Percentiles rank a stretch among this genome's conserved stretches.
These are phyloP conservation scores for Erebia epiphron DNA, from an alignment of 2,888 invertebrate genomes.

Conservation along the genomic window DNA sequence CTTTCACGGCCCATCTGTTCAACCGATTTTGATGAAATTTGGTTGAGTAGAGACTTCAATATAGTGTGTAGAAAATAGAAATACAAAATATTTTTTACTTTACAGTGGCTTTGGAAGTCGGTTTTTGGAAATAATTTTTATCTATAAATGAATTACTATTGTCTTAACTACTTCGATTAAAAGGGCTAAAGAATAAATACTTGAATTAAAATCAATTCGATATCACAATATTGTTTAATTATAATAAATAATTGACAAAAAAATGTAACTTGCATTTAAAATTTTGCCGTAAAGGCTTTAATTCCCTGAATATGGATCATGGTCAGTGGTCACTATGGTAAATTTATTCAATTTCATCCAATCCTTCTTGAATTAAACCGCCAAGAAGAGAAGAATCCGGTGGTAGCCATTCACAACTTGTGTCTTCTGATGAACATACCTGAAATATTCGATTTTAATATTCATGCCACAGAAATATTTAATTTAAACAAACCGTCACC, in stretches of 20 bases:
- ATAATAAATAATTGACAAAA: neutral
- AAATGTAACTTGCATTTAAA: slow-evolving; percentile 38
- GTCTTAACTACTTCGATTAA: too few relatives aligned
- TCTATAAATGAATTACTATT: too few relatives aligned
- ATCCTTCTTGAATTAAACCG: slow-evolving; percentile 63
- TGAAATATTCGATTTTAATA: slow-evolving; percentile 41
- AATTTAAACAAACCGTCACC: too few relatives aligned
- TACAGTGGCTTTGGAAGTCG: too few relatives aligned
- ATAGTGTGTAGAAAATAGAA: too few relatives aligned
- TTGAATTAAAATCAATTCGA: neutral
- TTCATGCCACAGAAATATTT: neutral
- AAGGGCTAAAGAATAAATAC: neutral
- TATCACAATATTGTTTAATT: slow-evolving; percentile 12
- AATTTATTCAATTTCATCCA: slow-evolving; percentile 45
- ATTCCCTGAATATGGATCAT: neutral
- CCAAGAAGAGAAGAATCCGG: slow-evolving; percentile 70
- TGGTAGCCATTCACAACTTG: slow-evolving; percentile 78
- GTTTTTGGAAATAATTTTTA: too few relatives aligned
- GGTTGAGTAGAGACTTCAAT: too few relatives aligned
- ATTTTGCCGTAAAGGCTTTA: neutral
- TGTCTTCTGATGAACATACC: slow-evolving; percentile 77
- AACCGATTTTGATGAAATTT: too few relatives aligned
- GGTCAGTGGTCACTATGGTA: neutral
- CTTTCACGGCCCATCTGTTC: too few relatives aligned
- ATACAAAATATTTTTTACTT: too few relatives aligned